phyloP scores from a whole-genome alignment of 2,888 invertebrate species.

The Andrena camellia region DNA sequence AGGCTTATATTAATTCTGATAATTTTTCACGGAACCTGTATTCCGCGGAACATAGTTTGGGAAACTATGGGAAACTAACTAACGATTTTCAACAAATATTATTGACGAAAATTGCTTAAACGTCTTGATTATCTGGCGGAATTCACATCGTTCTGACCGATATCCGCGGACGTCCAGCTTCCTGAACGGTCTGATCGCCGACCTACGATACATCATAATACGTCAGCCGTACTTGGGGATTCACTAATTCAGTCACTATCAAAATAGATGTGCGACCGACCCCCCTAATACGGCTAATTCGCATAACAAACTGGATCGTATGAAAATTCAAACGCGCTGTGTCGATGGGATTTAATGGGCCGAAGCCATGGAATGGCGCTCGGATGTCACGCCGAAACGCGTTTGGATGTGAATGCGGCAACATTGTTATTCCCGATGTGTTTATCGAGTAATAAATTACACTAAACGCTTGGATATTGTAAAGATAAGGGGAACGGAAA shows the following conservation, averaged over 20 bases:
- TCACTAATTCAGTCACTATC: constrained; percentile 61
- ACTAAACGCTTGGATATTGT: neutral
- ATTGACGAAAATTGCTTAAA: constrained; percentile 5
- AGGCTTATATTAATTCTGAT: too few species aligned
- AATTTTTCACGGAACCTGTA: too few species aligned
- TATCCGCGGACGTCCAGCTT: constrained; percentile 16
- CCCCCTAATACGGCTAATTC: constrained; percentile 61
- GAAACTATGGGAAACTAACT: too few species aligned
- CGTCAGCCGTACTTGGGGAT: constrained; percentile 34
- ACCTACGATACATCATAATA: constrained; percentile 51
- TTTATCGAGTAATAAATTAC: neutral
- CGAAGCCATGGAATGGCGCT: constrained; percentile 28
- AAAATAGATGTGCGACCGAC: constrained; percentile 62
- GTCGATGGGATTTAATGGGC: constrained; percentile 60
- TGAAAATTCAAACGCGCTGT: constrained; percentile 62
- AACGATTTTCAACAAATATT: neutral
- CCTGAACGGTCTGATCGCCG: neutral
- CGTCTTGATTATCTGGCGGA: constrained; percentile 12
- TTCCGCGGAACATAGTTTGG: too few species aligned
- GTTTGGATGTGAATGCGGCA: constrained; percentile 24
- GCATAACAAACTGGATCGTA: constrained; percentile 38
- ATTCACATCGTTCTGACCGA: constrained; percentile 10
- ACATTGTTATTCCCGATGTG: neutral
- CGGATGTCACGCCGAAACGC: constrained; percentile 42
- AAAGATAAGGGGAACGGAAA: too few species aligned